phyloP scores from a whole-genome alignment of 2,113 vertebrate species.

The Petrocephalus zakoni region DNA sequence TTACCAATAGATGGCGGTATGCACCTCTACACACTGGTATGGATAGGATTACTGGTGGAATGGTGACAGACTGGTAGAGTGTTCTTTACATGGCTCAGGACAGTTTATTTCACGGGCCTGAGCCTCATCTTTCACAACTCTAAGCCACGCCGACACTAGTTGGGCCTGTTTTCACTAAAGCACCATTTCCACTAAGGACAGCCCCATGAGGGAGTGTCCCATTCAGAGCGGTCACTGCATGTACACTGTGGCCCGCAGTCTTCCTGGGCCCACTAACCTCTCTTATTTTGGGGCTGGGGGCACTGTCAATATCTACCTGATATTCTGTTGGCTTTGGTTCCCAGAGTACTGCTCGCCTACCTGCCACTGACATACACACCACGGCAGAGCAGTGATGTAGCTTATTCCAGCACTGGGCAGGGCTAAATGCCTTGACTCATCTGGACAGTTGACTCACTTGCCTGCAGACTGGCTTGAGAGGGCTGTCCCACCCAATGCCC shows the following conservation, averaged over 20 bases:
- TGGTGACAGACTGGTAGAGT: background rate
- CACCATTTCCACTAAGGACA: background rate
- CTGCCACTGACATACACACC: background rate
- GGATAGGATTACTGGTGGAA: background rate
- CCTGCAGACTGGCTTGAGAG: background rate
- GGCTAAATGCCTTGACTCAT: background rate
- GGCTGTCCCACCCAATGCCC: background rate
- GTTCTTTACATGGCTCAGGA: background rate
- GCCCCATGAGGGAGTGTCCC: background rate
- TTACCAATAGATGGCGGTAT: background rate
- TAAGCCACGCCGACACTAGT: background rate
- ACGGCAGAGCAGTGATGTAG: background rate
- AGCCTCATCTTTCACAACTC: background rate
- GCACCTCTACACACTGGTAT: background rate
- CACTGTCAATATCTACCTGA: background rate
- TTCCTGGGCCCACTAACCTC: background rate
- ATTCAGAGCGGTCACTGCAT: background rate
- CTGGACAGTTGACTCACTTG: background rate
- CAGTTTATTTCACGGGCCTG: background rate
- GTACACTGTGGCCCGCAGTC: too few species aligned
- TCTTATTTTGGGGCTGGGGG: background rate
- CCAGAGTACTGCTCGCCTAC: background rate
- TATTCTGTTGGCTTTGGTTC: background rate
- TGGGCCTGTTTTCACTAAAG: background rate
- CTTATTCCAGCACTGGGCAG: background rate